These are phyloP conservation scores for Malurus melanocephalus DNA, from an alignment of 2,113 vertebrate genomes.

Conservation along the genomic window DNA sequence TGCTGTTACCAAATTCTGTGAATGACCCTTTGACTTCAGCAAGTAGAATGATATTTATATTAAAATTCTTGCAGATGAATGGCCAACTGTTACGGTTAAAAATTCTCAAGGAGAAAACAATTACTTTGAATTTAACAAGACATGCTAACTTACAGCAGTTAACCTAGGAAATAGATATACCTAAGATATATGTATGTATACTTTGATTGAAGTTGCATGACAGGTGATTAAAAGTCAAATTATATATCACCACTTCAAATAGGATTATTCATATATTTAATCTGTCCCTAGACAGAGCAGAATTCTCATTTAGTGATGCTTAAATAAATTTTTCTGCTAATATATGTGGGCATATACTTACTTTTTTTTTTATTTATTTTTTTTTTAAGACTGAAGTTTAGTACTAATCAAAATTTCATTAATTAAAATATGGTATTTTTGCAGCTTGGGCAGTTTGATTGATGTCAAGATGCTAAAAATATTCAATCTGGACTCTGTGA, in stretches of 20 bases:
- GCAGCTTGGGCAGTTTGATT: neutral
- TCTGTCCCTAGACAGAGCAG: neutral
- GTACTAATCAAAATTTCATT: neutral
- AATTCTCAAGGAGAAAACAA: neutral
- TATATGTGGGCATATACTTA: neutral
- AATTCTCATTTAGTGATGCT: neutral
- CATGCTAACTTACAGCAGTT: too few relatives aligned
- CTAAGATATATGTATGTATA: neutral
- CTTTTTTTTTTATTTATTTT: neutral
- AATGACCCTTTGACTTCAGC: neutral
- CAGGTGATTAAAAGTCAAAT: neutral
- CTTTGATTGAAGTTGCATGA: neutral
- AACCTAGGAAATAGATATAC: neutral
- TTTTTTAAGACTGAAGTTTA: neutral
- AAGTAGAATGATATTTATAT: neutral
- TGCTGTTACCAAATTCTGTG: neutral
- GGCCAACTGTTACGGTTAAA: neutral
- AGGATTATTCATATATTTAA: too few relatives aligned
- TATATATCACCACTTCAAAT: neutral
- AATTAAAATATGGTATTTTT: neutral
- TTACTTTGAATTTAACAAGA: neutral
- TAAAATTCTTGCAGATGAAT: neutral
- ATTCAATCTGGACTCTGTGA: too few relatives aligned
- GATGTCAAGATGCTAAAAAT: neutral
- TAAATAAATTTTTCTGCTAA: neutral